Evolutionary conservation across 2,113 vertebrate species (phyloP).

Genomic region (Hemichromis elongatus): DNA sequence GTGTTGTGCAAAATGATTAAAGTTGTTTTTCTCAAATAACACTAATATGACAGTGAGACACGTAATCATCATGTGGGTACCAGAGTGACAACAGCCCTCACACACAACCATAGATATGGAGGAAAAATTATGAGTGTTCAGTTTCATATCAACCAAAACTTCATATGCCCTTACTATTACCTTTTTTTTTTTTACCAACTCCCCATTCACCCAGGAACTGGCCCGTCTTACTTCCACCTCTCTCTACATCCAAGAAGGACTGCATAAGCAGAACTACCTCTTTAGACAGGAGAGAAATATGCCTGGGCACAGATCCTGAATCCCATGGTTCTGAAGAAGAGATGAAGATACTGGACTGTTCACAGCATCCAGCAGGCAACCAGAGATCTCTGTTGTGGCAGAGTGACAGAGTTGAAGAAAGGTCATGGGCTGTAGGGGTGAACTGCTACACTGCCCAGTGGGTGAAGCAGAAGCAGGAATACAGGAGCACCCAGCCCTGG

Average conservation of each 20-base stretch:
- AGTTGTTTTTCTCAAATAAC: background rate
- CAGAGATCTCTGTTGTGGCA: background rate
- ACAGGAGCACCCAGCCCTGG: conserved; percentile 69
- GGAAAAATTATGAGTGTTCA: too few relatives aligned
- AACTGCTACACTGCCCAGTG: conserved; percentile 49
- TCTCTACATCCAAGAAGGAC: background rate
- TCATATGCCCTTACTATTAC: background rate
- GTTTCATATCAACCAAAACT: background rate
- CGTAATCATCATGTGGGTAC: background rate
- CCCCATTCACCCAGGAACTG: background rate
- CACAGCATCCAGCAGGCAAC: background rate
- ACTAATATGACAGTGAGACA: background rate
- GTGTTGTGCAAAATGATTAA: background rate
- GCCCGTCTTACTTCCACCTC: background rate
- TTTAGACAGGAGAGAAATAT: background rate
- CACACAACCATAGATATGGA: background rate
- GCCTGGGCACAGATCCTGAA: background rate
- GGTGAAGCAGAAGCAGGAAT: conserved; percentile 63
- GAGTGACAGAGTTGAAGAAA: background rate
- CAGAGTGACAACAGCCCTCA: background rate
- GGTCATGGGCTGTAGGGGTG: conserved; percentile 55
- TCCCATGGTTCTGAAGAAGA: background rate
- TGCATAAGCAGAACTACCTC: background rate
- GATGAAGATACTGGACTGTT: background rate
- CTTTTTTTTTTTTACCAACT: background rate